phyloP scores from a whole-genome alignment of 2,797 vertebrate genomes.

The Smutsia gigantea region DNA sequence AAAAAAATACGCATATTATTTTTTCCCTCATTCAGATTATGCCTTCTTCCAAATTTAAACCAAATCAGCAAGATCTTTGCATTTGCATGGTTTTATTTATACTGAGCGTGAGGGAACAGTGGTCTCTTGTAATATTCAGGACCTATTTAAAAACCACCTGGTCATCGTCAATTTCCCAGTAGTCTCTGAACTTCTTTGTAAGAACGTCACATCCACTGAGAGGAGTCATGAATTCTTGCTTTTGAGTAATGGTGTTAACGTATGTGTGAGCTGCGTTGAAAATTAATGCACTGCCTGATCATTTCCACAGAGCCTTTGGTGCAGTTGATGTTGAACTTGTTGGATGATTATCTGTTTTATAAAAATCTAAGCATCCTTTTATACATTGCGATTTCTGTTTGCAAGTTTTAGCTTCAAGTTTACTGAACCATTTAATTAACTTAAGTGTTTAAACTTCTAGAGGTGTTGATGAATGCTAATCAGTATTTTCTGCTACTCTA shows the following conservation, averaged over 20 bases:
- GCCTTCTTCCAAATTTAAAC: not conserved
- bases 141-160: not conserved
- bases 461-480: constrained; percentile 82
- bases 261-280: constrained; percentile 67
- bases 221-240: constrained; percentile 9
- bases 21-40: not conserved
- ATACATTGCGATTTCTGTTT: constrained; percentile 77
- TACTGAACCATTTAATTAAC: constrained; percentile 84
- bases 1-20: not conserved
- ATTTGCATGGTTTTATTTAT: constrained; percentile 27
- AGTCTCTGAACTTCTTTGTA: not conserved
- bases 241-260: constrained; percentile 53
- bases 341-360: constrained; percentile 72
- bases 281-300: constrained; percentile 67
- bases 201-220: not conserved
- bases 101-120: not conserved
- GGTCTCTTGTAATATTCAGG: not conserved
- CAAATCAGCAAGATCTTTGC: constrained; percentile 15
- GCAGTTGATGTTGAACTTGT: constrained; percentile 69
- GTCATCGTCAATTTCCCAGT: not conserved
- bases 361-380: constrained; percentile 74
- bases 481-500: constrained; percentile 77
- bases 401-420: constrained; percentile 71
- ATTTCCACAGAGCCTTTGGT: constrained; percentile 67
- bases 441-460: constrained; percentile 81